Percentiles rank a stretch among this genome's conserved stretches.
phyloP scores from a whole-genome alignment of 2,113 vertebrate species.

The Nestor notabilis region DNA sequence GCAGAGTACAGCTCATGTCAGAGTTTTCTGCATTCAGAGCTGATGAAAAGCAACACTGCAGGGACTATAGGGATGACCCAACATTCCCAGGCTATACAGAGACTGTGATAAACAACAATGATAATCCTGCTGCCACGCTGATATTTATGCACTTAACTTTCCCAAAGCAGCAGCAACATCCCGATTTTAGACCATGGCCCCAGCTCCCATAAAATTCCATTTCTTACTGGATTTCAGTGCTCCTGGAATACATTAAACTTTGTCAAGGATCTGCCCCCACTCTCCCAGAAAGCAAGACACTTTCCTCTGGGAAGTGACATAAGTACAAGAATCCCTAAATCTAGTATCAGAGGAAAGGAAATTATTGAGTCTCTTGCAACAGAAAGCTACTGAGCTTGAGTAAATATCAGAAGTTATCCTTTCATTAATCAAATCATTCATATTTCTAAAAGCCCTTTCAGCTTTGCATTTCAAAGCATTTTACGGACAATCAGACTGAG shows the following conservation, averaged over 20 bases:
- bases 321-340: background rate
- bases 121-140: background rate
- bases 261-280: background rate
- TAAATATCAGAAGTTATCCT: background rate
- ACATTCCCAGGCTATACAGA: background rate
- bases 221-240: background rate
- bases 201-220: background rate
- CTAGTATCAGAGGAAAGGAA: background rate
- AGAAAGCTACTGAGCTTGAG: background rate
- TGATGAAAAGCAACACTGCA: background rate
- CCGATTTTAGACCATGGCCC: background rate
- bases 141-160: too few relatives aligned
- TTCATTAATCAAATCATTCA: background rate
- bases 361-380: background rate
- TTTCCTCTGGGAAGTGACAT: background rate
- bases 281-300: background rate
- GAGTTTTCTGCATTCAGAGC: background rate
- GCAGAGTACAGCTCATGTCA: background rate
- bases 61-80: accelerated
- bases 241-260: accelerated
- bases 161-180: background rate
- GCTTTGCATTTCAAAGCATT: background rate
- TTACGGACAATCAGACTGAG: background rate
- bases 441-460: background rate
- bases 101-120: accelerated